Base-by-base conservation (phyloP, 2,888 invertebrate species). In the Pimpla rufipes region DNA sequence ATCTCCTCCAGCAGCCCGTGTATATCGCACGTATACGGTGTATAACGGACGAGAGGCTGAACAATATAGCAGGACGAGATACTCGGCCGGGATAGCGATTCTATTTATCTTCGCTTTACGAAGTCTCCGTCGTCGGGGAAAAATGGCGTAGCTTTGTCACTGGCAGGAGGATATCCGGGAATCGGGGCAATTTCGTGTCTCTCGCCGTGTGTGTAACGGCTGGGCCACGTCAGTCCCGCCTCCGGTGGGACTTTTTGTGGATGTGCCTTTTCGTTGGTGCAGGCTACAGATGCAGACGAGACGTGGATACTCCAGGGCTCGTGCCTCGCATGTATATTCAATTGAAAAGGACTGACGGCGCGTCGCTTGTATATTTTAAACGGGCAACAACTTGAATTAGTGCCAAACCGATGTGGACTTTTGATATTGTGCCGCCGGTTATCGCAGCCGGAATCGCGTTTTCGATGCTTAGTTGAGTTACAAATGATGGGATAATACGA, bases 101-200 rank as follows among this genome's bases (percentile, higher is more conserved):
- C 90, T 90, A 90, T 90, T 90, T 88, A 90, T 90, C 90, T 90
- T 89, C 89, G 87, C 90, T 88, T 90, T 89, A 86, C 89, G 88
- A 88, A 90, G 88, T 87, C 86, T 82, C 85, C 45, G 74, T 70
- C 83, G 77, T 82, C 81, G 83, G 85, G 85, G 86, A 89, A 90
- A 90, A 90, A 90, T 89, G 89, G 87, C 85, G 86, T 85, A 89
- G 88, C 90, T 90, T 90, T 89, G 90, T 90, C 90, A 90, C 89
- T 86, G 88, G 88, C 88, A 88, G 87, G 86, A 85, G 86, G 88
- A 90, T 87, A 88, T 87, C 86, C 88, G 88, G 88, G 88, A 89
- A 88, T 90, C 89, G 89, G 81, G 82, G 89, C 90, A 89, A 89
- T 90, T 89, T 90, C 87, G 87, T 90, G 88, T 86, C 87, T 80